Evolutionary conservation across 1,140 invertebrate genomes (phyloP).

Genomic region (Bradynema listronoti): DNA sequence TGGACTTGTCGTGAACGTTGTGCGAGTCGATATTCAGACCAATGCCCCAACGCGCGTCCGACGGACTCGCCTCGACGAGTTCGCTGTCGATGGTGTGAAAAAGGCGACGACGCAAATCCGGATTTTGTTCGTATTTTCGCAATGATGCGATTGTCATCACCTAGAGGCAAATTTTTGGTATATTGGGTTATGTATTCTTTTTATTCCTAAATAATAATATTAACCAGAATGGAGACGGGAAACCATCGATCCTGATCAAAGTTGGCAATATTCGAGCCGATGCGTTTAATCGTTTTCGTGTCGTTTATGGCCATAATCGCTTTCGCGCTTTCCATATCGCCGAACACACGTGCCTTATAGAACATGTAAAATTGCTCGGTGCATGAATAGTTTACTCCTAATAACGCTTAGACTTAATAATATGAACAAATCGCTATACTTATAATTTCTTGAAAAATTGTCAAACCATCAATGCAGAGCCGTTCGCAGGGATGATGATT

Average conservation of each 20-base stretch:
- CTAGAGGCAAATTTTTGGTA: constrained; percentile 3
- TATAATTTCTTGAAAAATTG: neutral
- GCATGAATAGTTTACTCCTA: constrained; percentile 10
- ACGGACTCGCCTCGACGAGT: constrained; percentile 23
- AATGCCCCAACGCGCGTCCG: constrained; percentile 28
- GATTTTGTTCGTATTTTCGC: constrained; percentile 27
- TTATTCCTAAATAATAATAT: neutral
- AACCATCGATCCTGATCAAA: constrained; percentile 30
- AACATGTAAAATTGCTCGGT: constrained; percentile 32
- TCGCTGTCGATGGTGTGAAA: constrained; percentile 15
- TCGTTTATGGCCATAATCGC: constrained; percentile 19
- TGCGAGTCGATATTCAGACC: constrained; percentile 16
- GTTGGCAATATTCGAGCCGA: constrained; percentile 15
- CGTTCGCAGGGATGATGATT: constrained; percentile 27
- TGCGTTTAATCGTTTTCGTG: constrained; percentile 26
- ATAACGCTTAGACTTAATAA: neutral
- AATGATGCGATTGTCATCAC: constrained; percentile 23
- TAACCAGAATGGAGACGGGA: constrained; percentile 11
- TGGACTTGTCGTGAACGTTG: constrained; percentile 15
- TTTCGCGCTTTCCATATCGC: constrained; percentile 6
- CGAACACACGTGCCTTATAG: constrained; percentile 22
- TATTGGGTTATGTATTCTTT: neutral
- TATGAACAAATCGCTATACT: neutral
- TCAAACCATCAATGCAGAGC: constrained; percentile 20
- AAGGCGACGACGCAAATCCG: constrained; percentile 21